These are phyloP conservation scores for Exephanes ischioxanthus DNA, from an alignment of 2,888 invertebrate genomes.

Conservation along the genomic window DNA sequence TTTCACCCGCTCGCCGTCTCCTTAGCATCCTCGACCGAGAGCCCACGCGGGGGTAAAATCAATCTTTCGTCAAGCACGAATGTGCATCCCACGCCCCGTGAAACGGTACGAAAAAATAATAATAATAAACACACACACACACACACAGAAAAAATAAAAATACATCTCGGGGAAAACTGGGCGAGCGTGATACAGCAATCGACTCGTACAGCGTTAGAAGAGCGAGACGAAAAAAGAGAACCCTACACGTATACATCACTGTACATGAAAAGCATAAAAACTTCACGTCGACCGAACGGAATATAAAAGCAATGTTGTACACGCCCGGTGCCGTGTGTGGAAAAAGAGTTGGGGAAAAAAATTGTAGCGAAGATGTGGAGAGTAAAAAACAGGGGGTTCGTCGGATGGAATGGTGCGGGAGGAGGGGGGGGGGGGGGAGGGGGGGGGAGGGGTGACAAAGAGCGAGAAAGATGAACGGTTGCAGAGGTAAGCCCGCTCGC, in stretches of 20 bases:
- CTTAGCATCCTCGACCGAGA: neutral
- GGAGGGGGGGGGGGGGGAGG: constrained; percentile 36
- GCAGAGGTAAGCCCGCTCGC: constrained; percentile 53
- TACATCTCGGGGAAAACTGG: constrained; percentile 56
- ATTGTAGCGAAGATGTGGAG: constrained; percentile 37
- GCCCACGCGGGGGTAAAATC: constrained; percentile 17
- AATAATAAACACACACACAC: neutral
- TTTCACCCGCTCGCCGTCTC: constrained; percentile 19
- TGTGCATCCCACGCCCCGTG: constrained; percentile 26
- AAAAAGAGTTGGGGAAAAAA: constrained; percentile 41
- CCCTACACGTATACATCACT: neutral
- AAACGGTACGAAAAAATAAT: constrained; percentile 29
- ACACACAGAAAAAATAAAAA: constrained; percentile 60
- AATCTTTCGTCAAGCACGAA: constrained; percentile 36
- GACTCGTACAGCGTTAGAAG: neutral
- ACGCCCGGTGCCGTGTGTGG: neutral
- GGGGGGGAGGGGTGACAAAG: constrained; percentile 53
- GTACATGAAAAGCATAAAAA: neutral
- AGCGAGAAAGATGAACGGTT: constrained; percentile 54
- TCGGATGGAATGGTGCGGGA: no score
- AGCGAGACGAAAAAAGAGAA: constrained; percentile 48
- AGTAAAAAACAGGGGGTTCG: constrained; percentile 40
- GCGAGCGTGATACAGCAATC: constrained; percentile 19
- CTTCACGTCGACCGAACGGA: neutral
- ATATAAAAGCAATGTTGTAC: constrained; percentile 6